Percentiles rank a stretch among this genome's conserved stretches.
These are phyloP conservation scores for Apus apus DNA, from an alignment of 2,113 vertebrate species.

Conservation along the genomic window DNA sequence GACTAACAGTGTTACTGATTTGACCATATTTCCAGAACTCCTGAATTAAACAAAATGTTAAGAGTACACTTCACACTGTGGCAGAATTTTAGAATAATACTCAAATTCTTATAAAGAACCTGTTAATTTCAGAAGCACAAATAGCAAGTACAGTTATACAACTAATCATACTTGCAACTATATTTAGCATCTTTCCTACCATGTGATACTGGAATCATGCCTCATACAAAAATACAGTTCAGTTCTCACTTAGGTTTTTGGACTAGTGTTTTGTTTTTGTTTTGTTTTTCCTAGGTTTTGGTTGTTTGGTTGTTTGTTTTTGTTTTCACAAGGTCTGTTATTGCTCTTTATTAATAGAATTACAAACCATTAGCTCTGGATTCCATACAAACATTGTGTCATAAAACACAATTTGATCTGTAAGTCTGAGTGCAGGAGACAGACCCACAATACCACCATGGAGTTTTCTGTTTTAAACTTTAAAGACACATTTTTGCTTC, in stretches of 20 bases:
- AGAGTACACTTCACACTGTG: not conserved
- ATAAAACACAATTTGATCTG: not conserved
- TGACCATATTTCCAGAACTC: not conserved
- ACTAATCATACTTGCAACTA: slow-evolving; percentile 21
- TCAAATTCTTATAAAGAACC: not conserved
- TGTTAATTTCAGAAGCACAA: slow-evolving; percentile 17
- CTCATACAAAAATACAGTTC: not conserved
- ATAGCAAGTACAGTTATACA: slow-evolving; percentile 49
- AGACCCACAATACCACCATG: not conserved
- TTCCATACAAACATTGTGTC: not conserved
- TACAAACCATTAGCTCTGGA: not conserved
- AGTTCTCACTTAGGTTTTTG: not conserved
- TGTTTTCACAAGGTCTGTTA: not conserved
- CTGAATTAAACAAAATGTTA: not conserved
- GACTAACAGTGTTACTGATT: not conserved
- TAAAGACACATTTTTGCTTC: not conserved
- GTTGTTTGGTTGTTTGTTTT: not conserved
- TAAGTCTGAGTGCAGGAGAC: not conserved
- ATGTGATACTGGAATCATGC: slow-evolving; percentile 7
- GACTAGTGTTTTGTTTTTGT: not conserved
- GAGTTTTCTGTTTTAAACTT: not conserved
- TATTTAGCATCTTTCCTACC: slow-evolving; percentile 45
- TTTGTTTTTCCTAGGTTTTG: not conserved
- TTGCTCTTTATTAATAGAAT: not conserved
- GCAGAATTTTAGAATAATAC: slow-evolving; percentile 11